Base-by-base conservation (phyloP, 2,113 vertebrate species). In the Labeo catla region DNA sequence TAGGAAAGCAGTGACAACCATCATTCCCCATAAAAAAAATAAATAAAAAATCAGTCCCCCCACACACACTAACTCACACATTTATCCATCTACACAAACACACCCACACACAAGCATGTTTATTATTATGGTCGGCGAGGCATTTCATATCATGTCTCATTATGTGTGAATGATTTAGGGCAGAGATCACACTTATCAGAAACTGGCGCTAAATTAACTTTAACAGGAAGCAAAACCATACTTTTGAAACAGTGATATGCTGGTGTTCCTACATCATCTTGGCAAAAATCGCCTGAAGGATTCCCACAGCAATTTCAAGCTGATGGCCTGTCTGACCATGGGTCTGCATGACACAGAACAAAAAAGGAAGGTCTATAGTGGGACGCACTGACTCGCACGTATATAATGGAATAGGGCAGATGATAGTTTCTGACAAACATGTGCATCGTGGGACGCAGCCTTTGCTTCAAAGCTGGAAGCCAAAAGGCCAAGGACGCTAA, bases 401-500 rank as follows among this genome's bases (percentile, higher is more conserved):
- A 84, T 57, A 83, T 74, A 73, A 84, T 23, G 11, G 19, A 84
- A 84, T 45, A 1, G 50, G 7, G 52, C 21, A 57, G 82, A 73
- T 6, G 65, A 84, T 74, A 45, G 34, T 68, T 84, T 84, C 66
- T 74, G 82, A 84, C 50, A 84, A 84, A 84, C 49, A 66, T 3
- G 8, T 84, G 82, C 52, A 45, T 21, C 34, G 1, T 70, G 68
- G n/a, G 68, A 84, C 19, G 4, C 6, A 73, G 19, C 19, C 52
- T 43, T 23, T 45, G 50, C 82, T 72, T 57, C 50, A 84, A 73
- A 84, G 68, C 82, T 73, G 16, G 13, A 57, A 57, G 68, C 21
- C 82, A 73, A 57, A 34, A 84, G 82, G 82, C 82, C 82, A 84
- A 73, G 82, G 82, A 84, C 82, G 73, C 49, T 84, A 84, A 84